Evolutionary conservation across 2,797 vertebrate species (phyloP).

Genomic region (Trichosurus vulpecula): DNA sequence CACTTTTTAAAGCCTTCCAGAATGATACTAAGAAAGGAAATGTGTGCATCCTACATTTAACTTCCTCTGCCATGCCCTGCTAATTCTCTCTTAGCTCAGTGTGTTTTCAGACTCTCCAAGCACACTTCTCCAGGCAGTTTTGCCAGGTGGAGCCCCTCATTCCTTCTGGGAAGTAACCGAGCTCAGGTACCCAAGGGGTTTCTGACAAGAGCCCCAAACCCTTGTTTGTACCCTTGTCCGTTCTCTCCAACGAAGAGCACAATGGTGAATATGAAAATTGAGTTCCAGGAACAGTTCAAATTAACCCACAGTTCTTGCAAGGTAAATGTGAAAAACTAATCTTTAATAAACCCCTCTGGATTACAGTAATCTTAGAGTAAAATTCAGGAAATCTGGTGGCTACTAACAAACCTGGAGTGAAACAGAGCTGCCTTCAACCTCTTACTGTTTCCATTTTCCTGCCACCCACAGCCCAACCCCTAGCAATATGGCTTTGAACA

Average conservation of each 20-base stretch:
- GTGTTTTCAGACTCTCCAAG: neutral
- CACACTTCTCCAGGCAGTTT: neutral
- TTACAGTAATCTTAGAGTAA: neutral
- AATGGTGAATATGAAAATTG: neutral
- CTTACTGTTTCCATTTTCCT: neutral
- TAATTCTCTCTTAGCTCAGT: neutral
- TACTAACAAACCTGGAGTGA: neutral
- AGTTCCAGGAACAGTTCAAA: neutral
- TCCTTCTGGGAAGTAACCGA: neutral
- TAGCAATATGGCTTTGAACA: neutral
- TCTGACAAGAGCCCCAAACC: neutral
- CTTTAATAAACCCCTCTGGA: neutral
- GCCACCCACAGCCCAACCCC: neutral
- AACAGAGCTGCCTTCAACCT: neutral
- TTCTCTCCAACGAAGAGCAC: neutral
- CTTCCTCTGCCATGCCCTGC: neutral
- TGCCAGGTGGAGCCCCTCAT: neutral
- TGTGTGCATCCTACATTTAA: neutral
- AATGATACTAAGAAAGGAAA: neutral
- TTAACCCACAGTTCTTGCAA: neutral
- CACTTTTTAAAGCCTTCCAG: neutral
- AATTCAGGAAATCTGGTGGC: neutral
- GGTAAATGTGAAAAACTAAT: neutral
- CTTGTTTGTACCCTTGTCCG: neutral
- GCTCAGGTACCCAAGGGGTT: neutral